These are phyloP conservation scores for Leptinotarsa tumamoca DNA, from an alignment of 2,888 invertebrate species.

Conservation along the genomic window DNA sequence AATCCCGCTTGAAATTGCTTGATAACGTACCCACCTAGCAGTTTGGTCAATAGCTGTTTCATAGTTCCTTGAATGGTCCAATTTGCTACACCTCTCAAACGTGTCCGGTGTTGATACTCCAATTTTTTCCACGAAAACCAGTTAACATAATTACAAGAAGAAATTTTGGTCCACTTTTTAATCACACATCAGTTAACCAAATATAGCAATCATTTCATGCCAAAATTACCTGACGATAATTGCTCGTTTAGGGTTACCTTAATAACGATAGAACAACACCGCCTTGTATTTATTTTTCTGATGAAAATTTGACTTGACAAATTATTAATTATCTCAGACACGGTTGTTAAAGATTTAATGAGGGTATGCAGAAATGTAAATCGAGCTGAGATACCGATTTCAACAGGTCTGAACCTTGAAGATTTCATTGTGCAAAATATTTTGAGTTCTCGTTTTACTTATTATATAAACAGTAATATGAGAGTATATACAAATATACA, in stretches of 20 bases:
- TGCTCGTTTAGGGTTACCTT: constrained; percentile 10
- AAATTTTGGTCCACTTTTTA: constrained; percentile 12
- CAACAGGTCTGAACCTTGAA: not conserved
- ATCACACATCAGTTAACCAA: constrained; percentile 15
- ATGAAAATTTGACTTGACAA: constrained; percentile 14
- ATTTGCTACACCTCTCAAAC: constrained; percentile 3
- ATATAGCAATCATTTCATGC: constrained; percentile 17
- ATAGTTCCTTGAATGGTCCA: constrained; percentile 6
- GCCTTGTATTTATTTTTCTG: constrained; percentile 19
- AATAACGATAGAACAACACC: constrained; percentile 7
- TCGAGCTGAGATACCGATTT: not conserved
- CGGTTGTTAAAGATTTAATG: not conserved
- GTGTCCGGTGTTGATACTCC: not conserved
- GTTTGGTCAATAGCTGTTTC: not conserved
- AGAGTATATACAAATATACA: no score
- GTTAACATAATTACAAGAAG: constrained; percentile 11
- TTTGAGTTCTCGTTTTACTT: no score
- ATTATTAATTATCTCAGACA: constrained; percentile 3
- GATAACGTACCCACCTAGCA: not conserved
- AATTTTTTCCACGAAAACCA: constrained; percentile 14
- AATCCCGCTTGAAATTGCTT: not conserved
- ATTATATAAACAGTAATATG: no score
- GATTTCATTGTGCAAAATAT: no score
- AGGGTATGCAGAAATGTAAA: not conserved
- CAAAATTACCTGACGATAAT: constrained; percentile 17